phyloP scores from a whole-genome alignment of 2,797 vertebrate species.

The Crypturellus tataupa region DNA sequence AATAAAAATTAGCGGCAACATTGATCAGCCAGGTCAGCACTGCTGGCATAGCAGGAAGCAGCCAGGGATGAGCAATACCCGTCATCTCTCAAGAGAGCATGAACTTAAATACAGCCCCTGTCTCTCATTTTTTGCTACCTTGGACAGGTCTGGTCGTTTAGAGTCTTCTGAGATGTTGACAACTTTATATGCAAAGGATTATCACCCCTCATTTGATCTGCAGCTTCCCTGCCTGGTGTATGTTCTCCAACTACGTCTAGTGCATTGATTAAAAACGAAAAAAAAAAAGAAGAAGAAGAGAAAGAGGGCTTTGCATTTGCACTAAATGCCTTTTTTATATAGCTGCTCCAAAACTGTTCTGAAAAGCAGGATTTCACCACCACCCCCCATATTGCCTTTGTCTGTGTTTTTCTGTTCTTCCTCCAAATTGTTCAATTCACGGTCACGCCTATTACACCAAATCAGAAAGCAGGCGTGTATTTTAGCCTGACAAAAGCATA shows the following conservation, averaged over 20 bases:
- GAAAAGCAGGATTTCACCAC: not conserved
- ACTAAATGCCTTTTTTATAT: slow-evolving; percentile 8
- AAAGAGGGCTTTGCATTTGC: slow-evolving; percentile 13
- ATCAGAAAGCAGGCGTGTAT: slow-evolving; percentile 14
- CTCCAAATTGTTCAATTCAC: slow-evolving; percentile 48
- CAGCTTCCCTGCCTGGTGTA: slow-evolving; percentile 18
- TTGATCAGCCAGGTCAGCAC: not conserved
- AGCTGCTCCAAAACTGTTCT: slow-evolving; percentile 33
- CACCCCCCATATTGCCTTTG: slow-evolving; percentile 11
- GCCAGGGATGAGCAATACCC: not conserved
- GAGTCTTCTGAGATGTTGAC: slow-evolving; percentile 21
- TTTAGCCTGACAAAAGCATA: slow-evolving; percentile 38
- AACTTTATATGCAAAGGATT: slow-evolving; percentile 39
- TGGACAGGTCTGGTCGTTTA: not conserved
- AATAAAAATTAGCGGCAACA: slow-evolving; percentile 49
- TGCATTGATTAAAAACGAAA: not conserved
- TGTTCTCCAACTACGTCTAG: not conserved
- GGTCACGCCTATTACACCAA: slow-evolving; percentile 32
- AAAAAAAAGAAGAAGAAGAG: too few species aligned
- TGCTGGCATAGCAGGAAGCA: slow-evolving; percentile 10
- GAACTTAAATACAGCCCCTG: not conserved
- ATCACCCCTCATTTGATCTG: slow-evolving; percentile 40
- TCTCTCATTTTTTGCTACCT: not conserved
- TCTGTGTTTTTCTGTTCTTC: slow-evolving; percentile 42
- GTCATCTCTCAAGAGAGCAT: not conserved